Percentiles rank a stretch among this genome's conserved stretches.
Evolutionary conservation across 2,797 vertebrate genomes (phyloP).

Genomic region (Pipistrellus pipistrellus): DNA sequence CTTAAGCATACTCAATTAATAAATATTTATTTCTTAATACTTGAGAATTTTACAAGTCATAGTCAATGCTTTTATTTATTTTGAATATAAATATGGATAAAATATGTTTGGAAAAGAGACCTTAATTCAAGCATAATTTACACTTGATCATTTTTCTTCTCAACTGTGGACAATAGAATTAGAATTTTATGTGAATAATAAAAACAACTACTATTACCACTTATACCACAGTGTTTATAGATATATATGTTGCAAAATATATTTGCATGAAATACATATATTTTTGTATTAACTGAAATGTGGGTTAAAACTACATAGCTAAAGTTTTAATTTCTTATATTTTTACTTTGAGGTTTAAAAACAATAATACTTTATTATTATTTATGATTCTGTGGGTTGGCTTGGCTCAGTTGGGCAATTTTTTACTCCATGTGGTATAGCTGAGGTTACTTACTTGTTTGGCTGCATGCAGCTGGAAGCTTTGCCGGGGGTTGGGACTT

Average conservation of each 20-base stretch:
- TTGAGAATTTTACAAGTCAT: slow-evolving; percentile 51
- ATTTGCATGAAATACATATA: not conserved
- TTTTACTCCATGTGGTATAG: not conserved
- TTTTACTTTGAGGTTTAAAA: slow-evolving; percentile 52
- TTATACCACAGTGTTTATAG: not conserved
- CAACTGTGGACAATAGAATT: not conserved
- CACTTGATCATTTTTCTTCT: not conserved
- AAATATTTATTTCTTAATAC: slow-evolving; percentile 31
- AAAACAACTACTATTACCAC: not conserved
- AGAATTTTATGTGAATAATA: slow-evolving; percentile 36
- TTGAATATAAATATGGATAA: slow-evolving; percentile 1
- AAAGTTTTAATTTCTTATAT: not conserved
- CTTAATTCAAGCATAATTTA: slow-evolving; percentile 51
- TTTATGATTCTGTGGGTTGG: not conserved
- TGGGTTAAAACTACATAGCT: not conserved
- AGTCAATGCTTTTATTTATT: slow-evolving; percentile 50
- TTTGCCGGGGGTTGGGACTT: not conserved
- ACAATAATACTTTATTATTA: not conserved
- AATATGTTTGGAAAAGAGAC: slow-evolving; percentile 49
- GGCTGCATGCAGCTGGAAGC: not conserved
- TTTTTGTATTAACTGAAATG: slow-evolving; percentile 37
- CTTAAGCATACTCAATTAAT: slow-evolving; percentile 12
- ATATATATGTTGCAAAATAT: not conserved
- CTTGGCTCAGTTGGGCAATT: not conserved
- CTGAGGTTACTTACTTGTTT: not conserved